Evolutionary conservation across 2,888 invertebrate genomes (phyloP), one percentile per base, ranked within the genome.

Genomic region (Lottia scabra): DNA sequence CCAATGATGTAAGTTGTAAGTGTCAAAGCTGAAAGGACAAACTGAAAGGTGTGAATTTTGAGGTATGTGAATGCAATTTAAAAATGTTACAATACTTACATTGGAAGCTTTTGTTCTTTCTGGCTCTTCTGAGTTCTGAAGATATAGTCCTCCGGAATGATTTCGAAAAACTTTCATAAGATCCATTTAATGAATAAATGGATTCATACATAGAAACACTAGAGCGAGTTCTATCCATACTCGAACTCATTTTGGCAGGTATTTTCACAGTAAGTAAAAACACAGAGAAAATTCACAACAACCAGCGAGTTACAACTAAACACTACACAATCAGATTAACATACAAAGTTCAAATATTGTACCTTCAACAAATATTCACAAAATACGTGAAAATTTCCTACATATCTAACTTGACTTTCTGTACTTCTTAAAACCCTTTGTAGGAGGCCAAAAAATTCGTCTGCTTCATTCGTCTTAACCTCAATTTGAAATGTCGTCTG

Each of bases 241-340:
- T 56, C 30, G 30, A 30, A 56, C 56, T 56, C 56, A 56, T 56
- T 56, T 56, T 56, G 56, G n/a, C 12, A 56, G 56, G 56, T 56
- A n/a, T 19, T n/a, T 56, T n/a, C 8, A 56, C 6, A n/a, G n/a
- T 56, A 19, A 30, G 30, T 30, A 30, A 30, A 30, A 30, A 30
- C 30, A 30, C 30, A 4, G 30, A 30, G 30, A 30, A 30, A 30
- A 30, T 30, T 30, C 30, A 30, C 30, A 30, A 30, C 30, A 30
- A 30, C 30, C 5, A 30, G 30, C 30, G 30, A 30, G 30, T 30
- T 30, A 30, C 30, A 30, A 30, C 30, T 5, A 30, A 30, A 30
- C 30, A 30, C 30, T 5, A 56, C 56, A 56, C 56, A 56, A 56
- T 10, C n/a, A 12, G 56, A 56, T 56, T 56, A 56, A 19, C 19